These are phyloP conservation scores for Alethe castanea DNA, from an alignment of 2,113 vertebrate genomes.

Conservation along the genomic window DNA sequence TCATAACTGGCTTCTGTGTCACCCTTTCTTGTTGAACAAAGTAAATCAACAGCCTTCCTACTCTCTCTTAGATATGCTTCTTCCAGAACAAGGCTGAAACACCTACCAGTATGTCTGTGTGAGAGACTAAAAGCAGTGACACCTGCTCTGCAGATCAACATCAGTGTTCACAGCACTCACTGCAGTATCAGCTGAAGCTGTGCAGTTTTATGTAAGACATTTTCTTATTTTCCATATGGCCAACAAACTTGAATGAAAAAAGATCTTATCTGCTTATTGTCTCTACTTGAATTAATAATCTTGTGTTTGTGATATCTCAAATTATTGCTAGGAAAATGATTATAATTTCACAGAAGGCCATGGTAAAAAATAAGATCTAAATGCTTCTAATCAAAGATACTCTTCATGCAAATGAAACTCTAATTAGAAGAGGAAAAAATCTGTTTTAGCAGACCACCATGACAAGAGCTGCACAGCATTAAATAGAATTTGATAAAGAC, in stretches of 20 bases:
- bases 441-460: background rate
- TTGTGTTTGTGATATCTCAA: constrained; percentile 19
- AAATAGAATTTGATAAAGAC: background rate
- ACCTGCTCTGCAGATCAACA: background rate
- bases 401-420: constrained; percentile 25
- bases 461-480: background rate
- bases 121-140: background rate
- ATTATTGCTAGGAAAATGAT: background rate
- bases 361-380: background rate
- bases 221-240: background rate
- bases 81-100: constrained; percentile 1
- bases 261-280: background rate
- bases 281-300: background rate
- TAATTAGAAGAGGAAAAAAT: constrained; percentile 39
- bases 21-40: background rate
- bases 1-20: background rate
- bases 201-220: background rate
- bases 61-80: background rate
- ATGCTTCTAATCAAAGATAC: constrained; percentile 17
- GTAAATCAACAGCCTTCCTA: background rate
- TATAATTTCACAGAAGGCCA: background rate
- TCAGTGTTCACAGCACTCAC: background rate
- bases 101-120: background rate
- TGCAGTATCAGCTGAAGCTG: background rate
- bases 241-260: background rate